These are phyloP conservation scores for Pseudois nayaur DNA, from an alignment of 2,113 vertebrate species.

Conservation along the genomic window DNA sequence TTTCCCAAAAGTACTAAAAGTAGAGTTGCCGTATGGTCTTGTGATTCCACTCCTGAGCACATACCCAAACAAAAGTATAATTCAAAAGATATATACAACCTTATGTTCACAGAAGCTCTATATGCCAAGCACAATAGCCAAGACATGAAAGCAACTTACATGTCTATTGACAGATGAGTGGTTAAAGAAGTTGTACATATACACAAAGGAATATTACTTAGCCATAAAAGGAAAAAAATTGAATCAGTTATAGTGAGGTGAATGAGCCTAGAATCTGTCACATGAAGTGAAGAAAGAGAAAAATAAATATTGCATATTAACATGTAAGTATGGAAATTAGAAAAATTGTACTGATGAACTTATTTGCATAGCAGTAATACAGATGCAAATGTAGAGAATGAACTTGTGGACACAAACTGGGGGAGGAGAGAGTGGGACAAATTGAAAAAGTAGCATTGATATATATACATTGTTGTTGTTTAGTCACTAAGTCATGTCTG, in stretches of 20 bases:
- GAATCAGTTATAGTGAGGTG: background rate
- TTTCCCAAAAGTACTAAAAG: background rate
- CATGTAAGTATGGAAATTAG: rapidly evolving
- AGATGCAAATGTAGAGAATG: background rate
- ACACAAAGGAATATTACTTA: background rate
- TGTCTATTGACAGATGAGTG: background rate
- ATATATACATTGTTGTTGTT: background rate
- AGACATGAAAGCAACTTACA: background rate
- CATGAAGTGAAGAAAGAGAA: background rate
- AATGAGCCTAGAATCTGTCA: background rate
- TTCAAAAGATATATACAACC: background rate
- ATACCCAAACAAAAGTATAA: background rate
- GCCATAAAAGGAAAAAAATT: background rate
- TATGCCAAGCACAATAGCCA: background rate
- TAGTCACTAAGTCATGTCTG: background rate
- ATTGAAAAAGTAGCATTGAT: background rate
- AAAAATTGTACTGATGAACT: background rate
- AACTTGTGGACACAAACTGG: background rate
- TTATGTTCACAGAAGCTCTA: background rate
- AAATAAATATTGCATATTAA: background rate
- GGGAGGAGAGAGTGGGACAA: background rate
- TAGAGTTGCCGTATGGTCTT: background rate
- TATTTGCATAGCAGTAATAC: background rate
- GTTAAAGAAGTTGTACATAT: background rate
- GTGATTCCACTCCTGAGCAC: background rate